Conservation (phyloP, 2,888 invertebrate species). For the Pycnomerus fuliginosus region DNA sequence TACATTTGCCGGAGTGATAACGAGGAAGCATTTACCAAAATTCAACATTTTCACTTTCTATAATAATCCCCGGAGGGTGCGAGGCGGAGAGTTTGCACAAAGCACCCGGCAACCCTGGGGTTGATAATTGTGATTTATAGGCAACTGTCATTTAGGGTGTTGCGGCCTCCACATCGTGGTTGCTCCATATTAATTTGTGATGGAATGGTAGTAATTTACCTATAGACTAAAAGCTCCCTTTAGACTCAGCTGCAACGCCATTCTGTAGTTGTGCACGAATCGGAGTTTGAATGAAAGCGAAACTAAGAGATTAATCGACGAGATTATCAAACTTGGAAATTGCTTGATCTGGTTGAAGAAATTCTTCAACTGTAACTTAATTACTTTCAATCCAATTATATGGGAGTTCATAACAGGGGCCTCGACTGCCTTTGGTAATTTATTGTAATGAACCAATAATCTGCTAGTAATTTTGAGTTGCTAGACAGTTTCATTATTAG, state of each 20-base stretch:
- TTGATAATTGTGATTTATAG: conserved; percentile 46
- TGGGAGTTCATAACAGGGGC: conserved; percentile 11
- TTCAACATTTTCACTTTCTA: too few relatives aligned
- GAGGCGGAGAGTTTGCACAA: conserved; percentile 16
- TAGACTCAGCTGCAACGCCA: too few relatives aligned
- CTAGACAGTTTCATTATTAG: too few relatives aligned
- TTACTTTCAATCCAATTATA: conserved; percentile 8
- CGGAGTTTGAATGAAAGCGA: too few relatives aligned
- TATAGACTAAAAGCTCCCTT: conserved; percentile 28
- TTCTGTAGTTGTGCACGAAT: not conserved
- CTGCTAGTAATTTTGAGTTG: too few relatives aligned
- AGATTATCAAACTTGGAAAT: too few relatives aligned
- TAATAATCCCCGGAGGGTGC: too few relatives aligned
- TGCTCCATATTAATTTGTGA: conserved; percentile 40
- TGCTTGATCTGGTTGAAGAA: conserved; percentile 6
- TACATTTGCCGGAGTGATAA: too few relatives aligned
- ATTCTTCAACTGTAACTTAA: conserved; percentile 1
- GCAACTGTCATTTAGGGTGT: conserved; percentile 37
- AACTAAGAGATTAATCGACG: too few relatives aligned
- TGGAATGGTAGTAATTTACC: conserved; percentile 34
- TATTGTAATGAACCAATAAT: conserved; percentile 6
- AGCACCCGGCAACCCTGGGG: conserved; percentile 28
- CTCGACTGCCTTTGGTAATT: conserved; percentile 10
- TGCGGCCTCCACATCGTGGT: conserved; percentile 34
- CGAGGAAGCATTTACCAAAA: too few relatives aligned